These are phyloP conservation scores for Coptotermes formosanus DNA, from an alignment of 1,140 invertebrate genomes.

Conservation along the genomic window DNA sequence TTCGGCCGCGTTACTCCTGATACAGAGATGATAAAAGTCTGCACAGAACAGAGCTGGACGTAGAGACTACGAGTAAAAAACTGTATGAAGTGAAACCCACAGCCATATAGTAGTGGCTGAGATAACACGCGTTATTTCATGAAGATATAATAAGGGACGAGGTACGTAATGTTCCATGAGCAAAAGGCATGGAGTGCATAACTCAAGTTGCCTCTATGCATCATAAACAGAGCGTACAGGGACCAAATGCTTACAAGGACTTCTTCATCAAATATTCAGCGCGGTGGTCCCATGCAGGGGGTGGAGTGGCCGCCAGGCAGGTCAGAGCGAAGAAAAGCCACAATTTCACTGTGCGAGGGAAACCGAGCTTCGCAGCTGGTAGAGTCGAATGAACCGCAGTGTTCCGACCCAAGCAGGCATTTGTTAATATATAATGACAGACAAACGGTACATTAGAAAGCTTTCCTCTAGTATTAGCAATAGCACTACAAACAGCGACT, in stretches of 20 bases:
- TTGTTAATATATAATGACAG: neutral
- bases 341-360: neutral
- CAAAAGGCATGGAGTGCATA: no score
- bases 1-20: no score
- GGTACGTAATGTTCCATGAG: no score
- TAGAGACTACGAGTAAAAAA: no score
- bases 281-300: neutral
- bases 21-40: no score
- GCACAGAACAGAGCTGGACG: no score
- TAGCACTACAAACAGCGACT: neutral
- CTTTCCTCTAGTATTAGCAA: neutral
- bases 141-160: no score
- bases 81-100: no score
- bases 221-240: neutral
- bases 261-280: conserved; percentile 3
- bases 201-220: no score
- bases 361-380: neutral
- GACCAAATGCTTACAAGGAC: neutral
- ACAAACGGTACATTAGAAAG: neutral
- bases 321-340: neutral
- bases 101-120: no score
- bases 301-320: neutral
- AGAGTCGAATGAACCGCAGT: neutral
- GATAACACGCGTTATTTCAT: no score
- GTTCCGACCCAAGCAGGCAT: neutral